Percentiles rank a stretch among this genome's conserved stretches.
Conservation (phyloP, 30 jellyfish, hydroid and myxozoan species). For the Aurelia sp. region DNA sequence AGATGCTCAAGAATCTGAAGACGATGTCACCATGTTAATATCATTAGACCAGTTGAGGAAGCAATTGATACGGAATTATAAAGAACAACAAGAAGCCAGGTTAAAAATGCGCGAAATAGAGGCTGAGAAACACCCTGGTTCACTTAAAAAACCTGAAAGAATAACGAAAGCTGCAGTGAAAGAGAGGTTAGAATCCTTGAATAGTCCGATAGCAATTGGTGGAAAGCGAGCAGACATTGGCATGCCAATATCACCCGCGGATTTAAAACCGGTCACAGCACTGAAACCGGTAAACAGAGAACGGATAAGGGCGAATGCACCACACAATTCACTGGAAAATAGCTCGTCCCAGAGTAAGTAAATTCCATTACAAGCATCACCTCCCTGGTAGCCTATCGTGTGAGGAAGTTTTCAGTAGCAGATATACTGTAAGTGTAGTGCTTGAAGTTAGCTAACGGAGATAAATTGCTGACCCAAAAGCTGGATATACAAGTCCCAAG, state of each 20-base stretch:
- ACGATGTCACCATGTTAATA: conserved; percentile 33
- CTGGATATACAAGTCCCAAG: too few species aligned
- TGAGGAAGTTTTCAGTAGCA: too few species aligned
- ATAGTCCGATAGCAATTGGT: conserved; percentile 4
- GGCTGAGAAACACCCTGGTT: conserved; percentile 33
- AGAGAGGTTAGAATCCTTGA: conserved; percentile 15
- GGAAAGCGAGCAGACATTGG: neutral
- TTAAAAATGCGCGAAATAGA: conserved; percentile 55
- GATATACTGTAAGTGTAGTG: too few species aligned
- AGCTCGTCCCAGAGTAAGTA: neutral
- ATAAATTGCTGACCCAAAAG: too few species aligned
- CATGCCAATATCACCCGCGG: conserved; percentile 57
- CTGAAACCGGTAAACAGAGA: conserved; percentile 62
- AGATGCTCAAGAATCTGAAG: conserved; percentile 20
- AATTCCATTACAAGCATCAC: neutral
- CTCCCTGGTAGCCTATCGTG: neutral
- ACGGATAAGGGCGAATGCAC: neutral
- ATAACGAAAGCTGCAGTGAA: conserved; percentile 59
- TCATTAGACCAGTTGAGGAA: conserved; percentile 58
- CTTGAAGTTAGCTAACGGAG: too few species aligned
- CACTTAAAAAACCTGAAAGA: conserved; percentile 24
- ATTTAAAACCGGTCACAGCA: conserved; percentile 47
- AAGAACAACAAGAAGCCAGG: conserved; percentile 56
- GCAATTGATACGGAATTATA: conserved; percentile 27
- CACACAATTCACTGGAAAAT: neutral